Percentiles rank a stretch among this genome's conserved stretches.
These are phyloP conservation scores for Drosophila leonis DNA, from an alignment of 2,888 invertebrate species.

Conservation along the genomic window DNA sequence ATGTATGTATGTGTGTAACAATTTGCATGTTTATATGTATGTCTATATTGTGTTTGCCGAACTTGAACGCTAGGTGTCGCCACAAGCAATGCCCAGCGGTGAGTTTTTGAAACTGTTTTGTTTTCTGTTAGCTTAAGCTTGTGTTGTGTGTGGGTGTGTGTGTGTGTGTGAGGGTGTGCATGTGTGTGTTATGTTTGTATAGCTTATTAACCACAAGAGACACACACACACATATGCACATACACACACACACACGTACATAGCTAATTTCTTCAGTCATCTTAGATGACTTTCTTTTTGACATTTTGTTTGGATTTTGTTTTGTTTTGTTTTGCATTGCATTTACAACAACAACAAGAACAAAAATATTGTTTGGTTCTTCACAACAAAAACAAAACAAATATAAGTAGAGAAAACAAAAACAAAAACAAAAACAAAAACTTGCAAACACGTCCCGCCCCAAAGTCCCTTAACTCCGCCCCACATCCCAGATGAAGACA, in stretches of 20 bases:
- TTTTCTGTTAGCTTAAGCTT: constrained; percentile 7
- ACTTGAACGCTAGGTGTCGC: constrained; percentile 54
- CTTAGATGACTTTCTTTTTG: constrained; percentile 12
- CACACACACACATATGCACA: background rate
- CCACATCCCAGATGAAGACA: constrained; percentile 25
- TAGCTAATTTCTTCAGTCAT: constrained; percentile 5
- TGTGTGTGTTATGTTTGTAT: constrained; percentile 8
- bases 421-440: constrained; percentile 16
- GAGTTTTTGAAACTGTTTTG: constrained; percentile 43
- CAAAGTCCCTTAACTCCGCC: background rate
- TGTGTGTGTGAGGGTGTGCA: constrained; percentile 5
- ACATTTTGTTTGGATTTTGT: constrained; percentile 12
- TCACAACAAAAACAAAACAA: constrained; percentile 6
- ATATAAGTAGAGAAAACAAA: background rate
- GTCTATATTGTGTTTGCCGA: constrained; percentile 13
- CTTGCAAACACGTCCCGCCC: constrained; percentile 1
- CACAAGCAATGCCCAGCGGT: constrained; percentile 58
- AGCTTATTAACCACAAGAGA: background rate
- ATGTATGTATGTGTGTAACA: constrained; percentile 19
- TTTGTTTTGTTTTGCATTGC: constrained; percentile 25
- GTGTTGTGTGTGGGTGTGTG: constrained; percentile 12
- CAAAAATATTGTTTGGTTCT: background rate
- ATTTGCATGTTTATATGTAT: constrained; percentile 34
- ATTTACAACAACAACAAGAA: constrained; percentile 26
- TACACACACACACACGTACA: background rate